phyloP scores from a whole-genome alignment of 2,113 vertebrate genomes.

The Semicossyphus pulcher region DNA sequence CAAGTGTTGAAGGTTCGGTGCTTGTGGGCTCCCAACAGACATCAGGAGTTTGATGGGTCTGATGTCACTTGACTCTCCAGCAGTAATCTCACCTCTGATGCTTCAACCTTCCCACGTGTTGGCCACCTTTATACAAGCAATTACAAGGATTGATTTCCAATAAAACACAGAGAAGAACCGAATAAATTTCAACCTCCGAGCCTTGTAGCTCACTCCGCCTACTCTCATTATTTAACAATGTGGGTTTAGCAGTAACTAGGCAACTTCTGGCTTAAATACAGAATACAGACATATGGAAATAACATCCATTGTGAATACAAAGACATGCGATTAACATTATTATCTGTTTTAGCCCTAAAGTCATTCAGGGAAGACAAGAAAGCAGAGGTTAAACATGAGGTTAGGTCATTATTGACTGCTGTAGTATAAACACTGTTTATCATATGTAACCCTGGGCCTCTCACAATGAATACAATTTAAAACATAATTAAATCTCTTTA shows the following conservation, averaged over 20 bases:
- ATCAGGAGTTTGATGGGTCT: neutral
- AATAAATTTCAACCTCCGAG: neutral
- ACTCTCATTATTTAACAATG: too few species aligned
- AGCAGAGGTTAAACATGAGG: too few species aligned
- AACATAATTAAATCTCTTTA: too few species aligned
- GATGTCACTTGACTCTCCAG: neutral
- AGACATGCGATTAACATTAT: too few species aligned
- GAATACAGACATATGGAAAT: too few species aligned
- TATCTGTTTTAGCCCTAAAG: too few species aligned
- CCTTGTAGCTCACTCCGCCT: neutral
- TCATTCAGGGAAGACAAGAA: too few species aligned
- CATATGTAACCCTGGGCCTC: too few species aligned
- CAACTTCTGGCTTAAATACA: neutral
- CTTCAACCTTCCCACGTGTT: neutral
- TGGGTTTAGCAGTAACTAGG: neutral
- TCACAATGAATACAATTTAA: too few species aligned
- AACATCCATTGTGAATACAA: too few species aligned
- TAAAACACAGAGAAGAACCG: neutral
- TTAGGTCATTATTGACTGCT: too few species aligned
- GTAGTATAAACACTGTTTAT: too few species aligned
- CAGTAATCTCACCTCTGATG: neutral
- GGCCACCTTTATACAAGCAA: neutral
- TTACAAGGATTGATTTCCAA: conserved; percentile 5
- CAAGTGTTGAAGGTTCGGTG: neutral
- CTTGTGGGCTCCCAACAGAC: neutral